A percentile compares a stretch with the other conserved stretches of the same genome.
phyloP scores from a whole-genome alignment of 35 echinoderm and acorn worm genomes.

The Apostichopus parvimensis region DNA sequence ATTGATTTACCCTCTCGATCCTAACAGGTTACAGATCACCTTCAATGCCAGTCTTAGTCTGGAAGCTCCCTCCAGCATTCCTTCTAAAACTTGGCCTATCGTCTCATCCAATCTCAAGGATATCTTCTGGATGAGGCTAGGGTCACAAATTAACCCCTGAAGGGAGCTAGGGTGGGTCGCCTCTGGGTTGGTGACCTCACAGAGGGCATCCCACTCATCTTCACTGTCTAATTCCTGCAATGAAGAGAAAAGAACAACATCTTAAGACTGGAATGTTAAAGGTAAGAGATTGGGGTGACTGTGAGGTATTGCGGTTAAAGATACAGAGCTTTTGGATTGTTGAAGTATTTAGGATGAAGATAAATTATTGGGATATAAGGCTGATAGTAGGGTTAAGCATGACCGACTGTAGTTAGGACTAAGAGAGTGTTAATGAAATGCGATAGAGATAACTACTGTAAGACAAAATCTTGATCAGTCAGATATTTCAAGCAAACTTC shows the following conservation, averaged over 20 bases:
- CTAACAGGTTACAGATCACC: slow-evolving; percentile 80
- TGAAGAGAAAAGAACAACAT: neutral
- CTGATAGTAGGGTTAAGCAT: too few relatives aligned
- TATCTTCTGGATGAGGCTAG: slow-evolving; percentile 59
- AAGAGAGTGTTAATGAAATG: too few relatives aligned
- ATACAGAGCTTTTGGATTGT: too few relatives aligned
- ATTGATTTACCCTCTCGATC: slow-evolving; percentile 71
- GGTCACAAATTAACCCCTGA: slow-evolving; percentile 58
- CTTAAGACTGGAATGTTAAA: neutral
- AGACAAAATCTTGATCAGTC: too few relatives aligned
- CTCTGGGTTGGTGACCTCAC: slow-evolving; percentile 84
- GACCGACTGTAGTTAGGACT: too few relatives aligned
- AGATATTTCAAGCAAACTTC: too few relatives aligned
- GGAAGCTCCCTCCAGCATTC: slow-evolving; percentile 98
- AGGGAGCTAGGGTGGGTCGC: slow-evolving; percentile 67
- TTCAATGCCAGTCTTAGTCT: slow-evolving; percentile 70
- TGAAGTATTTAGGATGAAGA: too few relatives aligned
- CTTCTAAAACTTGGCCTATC: slow-evolving; percentile 71
- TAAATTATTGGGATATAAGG: too few relatives aligned
- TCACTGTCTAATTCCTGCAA: slow-evolving; percentile 89
- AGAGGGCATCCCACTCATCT: slow-evolving; percentile 97
- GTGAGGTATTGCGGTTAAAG: neutral
- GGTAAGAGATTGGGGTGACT: neutral
- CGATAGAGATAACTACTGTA: too few relatives aligned
- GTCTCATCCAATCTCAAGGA: slow-evolving; percentile 67